Evolutionary conservation across 2,113 vertebrate species (phyloP), one percentile per base, ranked within the genome.

Genomic region (Danio rerio): DNA sequence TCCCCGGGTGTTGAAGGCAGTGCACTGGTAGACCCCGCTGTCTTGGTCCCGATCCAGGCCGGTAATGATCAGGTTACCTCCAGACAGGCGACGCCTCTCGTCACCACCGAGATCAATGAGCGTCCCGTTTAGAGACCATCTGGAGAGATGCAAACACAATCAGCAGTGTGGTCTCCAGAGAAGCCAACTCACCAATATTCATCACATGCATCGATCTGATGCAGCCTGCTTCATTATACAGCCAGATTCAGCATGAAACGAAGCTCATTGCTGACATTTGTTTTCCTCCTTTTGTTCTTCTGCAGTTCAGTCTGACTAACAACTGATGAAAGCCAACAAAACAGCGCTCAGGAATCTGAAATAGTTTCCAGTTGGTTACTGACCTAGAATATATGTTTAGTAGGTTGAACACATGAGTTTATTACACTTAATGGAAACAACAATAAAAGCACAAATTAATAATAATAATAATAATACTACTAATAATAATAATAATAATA

Each of bases 41-140:
- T 96, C 95, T 91, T 95, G 91, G 80, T 94, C 92, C 88, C 94
- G 91, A 88, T 93, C 93, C 89, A 95, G 93, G 77, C 91, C 89
- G 79, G 89, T 90, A 88, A 96, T 92, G 89, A 95, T 92, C 81
- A 96, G 94, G 90, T 91, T 94, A 84, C 94, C 95, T 86, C 92
- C 92, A 83, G 89, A 93, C 92, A 95, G 84, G 85, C 88, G 93
- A 91, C 93, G 95, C 88, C 91, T 93, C 89, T 93, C 92, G 88
- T 94, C 92, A 88, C 90, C 89, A 83, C 84, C 91, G 75, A 91
- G 93, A 92, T 95, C 93, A 87, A 96, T 93, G 85, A 93, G 86
- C 63, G 94, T 96, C 88, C 94, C 95, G 86, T 96, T 96, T 90
- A 95, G 93, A 85, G 94, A 95, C 95, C 95, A 96, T 90, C 95